A percentile compares a stretch with the other conserved stretches of the same genome.
These are phyloP conservation scores for Condylostylus longicornis DNA, from an alignment of 1,140 invertebrate species.

Conservation along the genomic window DNA sequence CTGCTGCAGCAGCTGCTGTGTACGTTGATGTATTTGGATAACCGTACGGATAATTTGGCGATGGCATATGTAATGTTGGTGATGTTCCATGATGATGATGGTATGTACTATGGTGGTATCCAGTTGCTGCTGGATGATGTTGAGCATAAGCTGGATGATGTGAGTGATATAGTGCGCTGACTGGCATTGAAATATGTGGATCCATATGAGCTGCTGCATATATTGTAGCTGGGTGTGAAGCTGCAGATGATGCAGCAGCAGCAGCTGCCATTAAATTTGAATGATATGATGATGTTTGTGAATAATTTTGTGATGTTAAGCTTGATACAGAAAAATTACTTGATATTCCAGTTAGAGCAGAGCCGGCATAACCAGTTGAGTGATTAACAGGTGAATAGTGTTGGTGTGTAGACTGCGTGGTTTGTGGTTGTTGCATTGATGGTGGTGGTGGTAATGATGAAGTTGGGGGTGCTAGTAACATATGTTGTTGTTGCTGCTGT, in stretches of 20 bases:
- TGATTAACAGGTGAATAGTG: constrained; percentile 2
- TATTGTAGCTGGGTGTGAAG: constrained; percentile 11
- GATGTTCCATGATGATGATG: constrained; percentile 13
- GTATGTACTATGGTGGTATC: constrained; percentile 3
- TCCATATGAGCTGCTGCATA: constrained; percentile 17
- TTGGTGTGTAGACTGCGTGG: background rate
- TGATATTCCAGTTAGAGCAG: background rate
- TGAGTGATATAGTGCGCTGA: constrained; percentile 15
- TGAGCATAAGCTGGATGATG: constrained; percentile 3
- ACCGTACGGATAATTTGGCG: constrained; percentile 23
- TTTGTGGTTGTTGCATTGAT: constrained; percentile 16
- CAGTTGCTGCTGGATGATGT: constrained; percentile 11
- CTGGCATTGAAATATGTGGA: constrained; percentile 13
- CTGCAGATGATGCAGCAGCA: constrained; percentile 11
- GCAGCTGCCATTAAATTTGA: constrained; percentile 17
- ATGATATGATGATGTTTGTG: constrained; percentile 15
- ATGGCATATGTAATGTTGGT: constrained; percentile 23
- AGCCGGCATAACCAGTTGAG: background rate
- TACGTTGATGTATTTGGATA: constrained; percentile 3
- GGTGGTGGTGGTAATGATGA: background rate
- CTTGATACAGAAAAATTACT: constrained; percentile 1
- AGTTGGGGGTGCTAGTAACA: background rate
- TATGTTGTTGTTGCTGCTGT: background rate
- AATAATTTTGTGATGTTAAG: constrained; percentile 7
- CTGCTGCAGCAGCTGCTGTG: constrained; percentile 12